phyloP scores from a whole-genome alignment of 2,797 vertebrate genomes.

The Coilia nasus region DNA sequence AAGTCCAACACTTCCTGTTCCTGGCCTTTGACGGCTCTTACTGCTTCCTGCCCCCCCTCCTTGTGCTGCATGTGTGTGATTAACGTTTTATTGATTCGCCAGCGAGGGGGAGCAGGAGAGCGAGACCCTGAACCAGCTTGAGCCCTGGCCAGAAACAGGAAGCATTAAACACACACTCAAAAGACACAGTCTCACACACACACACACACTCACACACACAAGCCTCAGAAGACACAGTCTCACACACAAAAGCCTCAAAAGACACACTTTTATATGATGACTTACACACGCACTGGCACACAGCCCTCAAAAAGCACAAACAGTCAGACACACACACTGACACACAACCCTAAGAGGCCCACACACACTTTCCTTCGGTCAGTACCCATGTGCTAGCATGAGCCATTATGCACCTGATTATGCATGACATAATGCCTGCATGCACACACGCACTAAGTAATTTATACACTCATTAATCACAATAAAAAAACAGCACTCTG shows the following conservation, averaged over 20 bases:
- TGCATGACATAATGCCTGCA: no score
- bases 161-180: constrained; percentile 29
- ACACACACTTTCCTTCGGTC: not conserved
- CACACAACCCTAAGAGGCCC: no score
- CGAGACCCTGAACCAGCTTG: constrained; percentile 26
- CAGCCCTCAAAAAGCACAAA: no score
- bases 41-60: constrained; percentile 35
- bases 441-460: not conserved
- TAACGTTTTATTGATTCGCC: constrained; percentile 46
- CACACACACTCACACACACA: constrained; percentile 1
- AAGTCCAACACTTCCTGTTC: constrained; percentile 36
- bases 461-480: not conserved
- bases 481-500: not conserved
- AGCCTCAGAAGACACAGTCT: not conserved
- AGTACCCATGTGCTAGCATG: no score
- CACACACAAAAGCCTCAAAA: not conserved
- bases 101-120: not conserved
- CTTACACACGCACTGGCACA: no score
- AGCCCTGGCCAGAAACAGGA: constrained; percentile 32
- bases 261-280: no score
- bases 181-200: not conserved
- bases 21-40: constrained; percentile 32
- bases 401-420: no score
- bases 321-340: not conserved
- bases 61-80: constrained; percentile 32